Conservation (phyloP, 2,797 vertebrate genomes). For the Gephyroberyx darwinii region DNA sequence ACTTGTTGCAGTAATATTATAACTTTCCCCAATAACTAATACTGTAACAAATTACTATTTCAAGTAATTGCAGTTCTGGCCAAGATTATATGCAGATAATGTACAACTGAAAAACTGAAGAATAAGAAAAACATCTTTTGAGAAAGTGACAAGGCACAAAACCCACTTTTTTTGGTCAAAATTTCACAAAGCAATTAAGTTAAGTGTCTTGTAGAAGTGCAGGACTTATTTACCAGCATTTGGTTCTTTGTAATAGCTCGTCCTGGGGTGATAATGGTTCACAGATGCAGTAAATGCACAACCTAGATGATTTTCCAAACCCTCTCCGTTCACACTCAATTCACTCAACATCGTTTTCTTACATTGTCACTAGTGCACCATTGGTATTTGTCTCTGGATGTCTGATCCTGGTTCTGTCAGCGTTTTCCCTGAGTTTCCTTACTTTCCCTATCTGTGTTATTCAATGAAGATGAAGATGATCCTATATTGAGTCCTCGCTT, state of each 20-base stretch:
- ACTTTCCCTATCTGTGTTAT: background rate
- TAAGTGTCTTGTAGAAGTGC: background rate
- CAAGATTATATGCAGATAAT: no score
- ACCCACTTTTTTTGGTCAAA: no score
- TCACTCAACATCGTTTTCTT: background rate
- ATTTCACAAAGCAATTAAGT: no score
- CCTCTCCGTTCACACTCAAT: no score
- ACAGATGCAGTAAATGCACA: background rate
- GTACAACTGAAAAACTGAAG: no score
- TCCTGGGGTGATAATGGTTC: constrained; percentile 4
- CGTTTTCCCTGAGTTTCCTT: background rate
- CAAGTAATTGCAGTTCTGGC: no score
- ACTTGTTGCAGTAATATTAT: background rate
- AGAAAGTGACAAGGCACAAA: no score
- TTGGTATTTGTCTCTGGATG: background rate
- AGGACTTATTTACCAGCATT: background rate
- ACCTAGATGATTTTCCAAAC: no score
- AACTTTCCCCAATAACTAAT: background rate
- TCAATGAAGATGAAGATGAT: no score
- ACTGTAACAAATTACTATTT: background rate
- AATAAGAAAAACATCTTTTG: no score
- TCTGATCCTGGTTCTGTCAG: background rate
- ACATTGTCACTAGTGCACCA: background rate
- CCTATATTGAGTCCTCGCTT: background rate
- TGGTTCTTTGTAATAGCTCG: background rate